Evolutionary conservation across 2,113 vertebrate species (phyloP).

Genomic region (Trochalopteron elliotii): DNA sequence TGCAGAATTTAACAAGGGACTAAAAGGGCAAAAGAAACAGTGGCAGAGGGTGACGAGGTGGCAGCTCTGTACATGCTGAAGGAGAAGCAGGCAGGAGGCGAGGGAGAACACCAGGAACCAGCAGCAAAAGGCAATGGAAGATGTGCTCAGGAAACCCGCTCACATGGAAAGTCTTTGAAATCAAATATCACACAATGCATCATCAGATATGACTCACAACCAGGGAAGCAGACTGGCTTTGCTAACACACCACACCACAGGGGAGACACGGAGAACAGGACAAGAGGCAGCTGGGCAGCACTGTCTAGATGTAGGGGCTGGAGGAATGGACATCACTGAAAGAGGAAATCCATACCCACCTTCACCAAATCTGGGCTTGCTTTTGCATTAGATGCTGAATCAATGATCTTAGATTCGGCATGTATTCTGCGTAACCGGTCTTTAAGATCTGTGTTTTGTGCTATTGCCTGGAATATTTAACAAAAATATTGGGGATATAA

Average conservation of each 20-base stretch:
- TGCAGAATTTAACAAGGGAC: background rate
- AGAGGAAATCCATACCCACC: conserved; percentile 85
- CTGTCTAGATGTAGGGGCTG: background rate
- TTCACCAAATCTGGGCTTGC: conserved; percentile 83
- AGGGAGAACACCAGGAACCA: background rate
- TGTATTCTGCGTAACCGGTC: conserved; percentile 97
- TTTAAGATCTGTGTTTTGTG: conserved; percentile 95
- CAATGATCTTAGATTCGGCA: conserved; percentile 89
- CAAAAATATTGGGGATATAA: conserved; percentile 77
- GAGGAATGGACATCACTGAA: background rate
- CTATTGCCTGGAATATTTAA: conserved; percentile 89
- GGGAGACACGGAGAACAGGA: background rate
- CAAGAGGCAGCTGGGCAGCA: background rate
- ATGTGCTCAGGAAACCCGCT: background rate
- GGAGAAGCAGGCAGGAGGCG: background rate
- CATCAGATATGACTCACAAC: background rate
- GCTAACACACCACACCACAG: background rate
- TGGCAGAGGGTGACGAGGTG: background rate
- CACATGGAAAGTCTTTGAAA: background rate
- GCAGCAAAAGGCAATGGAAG: background rate
- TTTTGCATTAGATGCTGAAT: conserved; percentile 84
- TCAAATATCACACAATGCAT: background rate
- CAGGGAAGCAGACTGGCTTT: background rate
- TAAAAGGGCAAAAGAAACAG: background rate
- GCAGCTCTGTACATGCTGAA: conserved; percentile 2